These are phyloP conservation scores for Phyllopteryx taeniolatus DNA, from an alignment of 2,113 vertebrate species.

Conservation along the genomic window DNA sequence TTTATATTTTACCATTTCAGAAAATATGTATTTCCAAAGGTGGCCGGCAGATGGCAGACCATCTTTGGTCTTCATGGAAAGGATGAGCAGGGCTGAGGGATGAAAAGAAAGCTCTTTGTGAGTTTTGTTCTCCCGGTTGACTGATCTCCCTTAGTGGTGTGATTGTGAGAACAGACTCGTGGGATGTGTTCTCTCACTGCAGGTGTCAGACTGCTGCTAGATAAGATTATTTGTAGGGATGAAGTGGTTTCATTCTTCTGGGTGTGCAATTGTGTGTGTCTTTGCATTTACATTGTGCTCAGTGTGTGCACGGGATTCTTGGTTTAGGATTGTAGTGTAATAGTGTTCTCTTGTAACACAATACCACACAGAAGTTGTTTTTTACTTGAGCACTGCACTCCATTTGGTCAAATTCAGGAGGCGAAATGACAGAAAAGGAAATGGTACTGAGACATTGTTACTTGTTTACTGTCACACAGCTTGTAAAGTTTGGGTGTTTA, in stretches of 20 bases:
- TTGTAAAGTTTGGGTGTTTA: slow-evolving; percentile 2
- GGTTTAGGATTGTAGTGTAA: slow-evolving; percentile 41
- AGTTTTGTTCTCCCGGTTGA: slow-evolving; percentile 69
- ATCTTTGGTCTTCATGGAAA: slow-evolving; percentile 52
- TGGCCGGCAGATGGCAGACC: slow-evolving; percentile 70
- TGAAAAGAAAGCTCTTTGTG: slow-evolving; percentile 47
- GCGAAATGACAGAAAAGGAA: slow-evolving; percentile 31
- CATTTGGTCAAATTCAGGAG: slow-evolving; percentile 53
- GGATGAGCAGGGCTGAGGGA: slow-evolving; percentile 14
- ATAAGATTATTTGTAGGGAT: slow-evolving; percentile 70
- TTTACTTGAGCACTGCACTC: slow-evolving; percentile 51
- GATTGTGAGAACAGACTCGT: slow-evolving; percentile 64
- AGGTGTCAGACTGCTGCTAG: slow-evolving; percentile 70
- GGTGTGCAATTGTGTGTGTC: slow-evolving; percentile 14
- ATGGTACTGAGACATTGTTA: slow-evolving; percentile 20
- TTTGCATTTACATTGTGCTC: slow-evolving; percentile 6
- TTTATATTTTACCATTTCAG: neutral
- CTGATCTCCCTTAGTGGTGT: slow-evolving; percentile 67
- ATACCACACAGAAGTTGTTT: slow-evolving; percentile 50
- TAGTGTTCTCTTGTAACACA: slow-evolving; percentile 41
- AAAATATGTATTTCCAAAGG: slow-evolving; percentile 34
- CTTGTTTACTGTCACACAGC: slow-evolving; percentile 39
- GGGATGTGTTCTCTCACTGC: slow-evolving; percentile 66
- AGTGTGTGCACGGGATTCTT: slow-evolving; percentile 32
- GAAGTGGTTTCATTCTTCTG: slow-evolving; percentile 55